Evolutionary conservation across 2,888 invertebrate genomes (phyloP).

Genomic region (Theretra japonica): DNA sequence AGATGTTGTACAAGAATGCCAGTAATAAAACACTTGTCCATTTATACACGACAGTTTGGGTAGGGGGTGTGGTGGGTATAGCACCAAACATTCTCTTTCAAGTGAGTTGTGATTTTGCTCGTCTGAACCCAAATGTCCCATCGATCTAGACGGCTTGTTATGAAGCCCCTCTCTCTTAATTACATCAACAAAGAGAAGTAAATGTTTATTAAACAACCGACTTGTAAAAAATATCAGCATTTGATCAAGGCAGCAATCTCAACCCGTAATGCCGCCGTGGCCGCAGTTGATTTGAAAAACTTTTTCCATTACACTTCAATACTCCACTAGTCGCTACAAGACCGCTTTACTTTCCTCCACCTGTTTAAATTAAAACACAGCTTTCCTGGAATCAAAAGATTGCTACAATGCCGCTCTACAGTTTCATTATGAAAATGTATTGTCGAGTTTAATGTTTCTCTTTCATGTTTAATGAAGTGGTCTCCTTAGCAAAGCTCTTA

Average conservation of each 20-base stretch:
- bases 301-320: constrained; percentile 6
- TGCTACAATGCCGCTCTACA: constrained; percentile 44
- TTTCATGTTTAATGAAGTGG: constrained; percentile 60
- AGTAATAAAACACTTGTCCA: background rate
- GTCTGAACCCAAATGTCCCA: too few species aligned
- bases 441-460: constrained; percentile 46
- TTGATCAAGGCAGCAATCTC: constrained; percentile 2
- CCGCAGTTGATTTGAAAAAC: constrained; percentile 6
- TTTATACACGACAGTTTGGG: background rate
- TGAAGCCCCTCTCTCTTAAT: too few species aligned
- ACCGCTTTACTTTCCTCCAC: background rate
- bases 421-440: constrained; percentile 46
- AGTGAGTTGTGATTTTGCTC: too few species aligned
- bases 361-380: constrained; percentile 15
- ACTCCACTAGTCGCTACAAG: background rate
- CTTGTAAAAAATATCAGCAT: background rate
- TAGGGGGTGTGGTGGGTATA: too few species aligned
- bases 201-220: background rate
- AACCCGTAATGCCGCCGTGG: background rate
- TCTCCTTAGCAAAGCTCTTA: constrained; percentile 44
- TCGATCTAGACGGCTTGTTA: too few species aligned
- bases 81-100: too few species aligned
- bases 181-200: background rate
- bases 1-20: background rate
- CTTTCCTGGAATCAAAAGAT: constrained; percentile 22